Percentiles rank a stretch among this genome's conserved stretches.
These are phyloP conservation scores for Sebastes glaucus DNA, from an alignment of 2,797 vertebrate species.

Conservation along the genomic window DNA sequence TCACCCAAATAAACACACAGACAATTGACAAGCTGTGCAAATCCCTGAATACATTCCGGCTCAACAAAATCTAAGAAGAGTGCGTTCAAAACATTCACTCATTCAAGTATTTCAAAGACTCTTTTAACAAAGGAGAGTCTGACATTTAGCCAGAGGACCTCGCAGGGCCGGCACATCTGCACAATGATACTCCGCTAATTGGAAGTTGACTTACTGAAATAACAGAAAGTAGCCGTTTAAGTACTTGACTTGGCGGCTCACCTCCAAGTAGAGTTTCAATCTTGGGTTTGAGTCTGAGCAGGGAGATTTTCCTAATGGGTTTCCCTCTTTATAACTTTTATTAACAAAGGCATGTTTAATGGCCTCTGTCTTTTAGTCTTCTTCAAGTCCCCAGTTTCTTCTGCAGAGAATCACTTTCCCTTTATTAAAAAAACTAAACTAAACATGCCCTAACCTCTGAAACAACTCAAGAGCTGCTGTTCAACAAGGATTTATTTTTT, in stretches of 20 bases:
- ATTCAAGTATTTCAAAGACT: not conserved
- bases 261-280: not conserved
- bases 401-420: not conserved
- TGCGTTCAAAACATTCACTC: not conserved
- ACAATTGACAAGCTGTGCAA: not conserved
- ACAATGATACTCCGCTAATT: constrained; percentile 15
- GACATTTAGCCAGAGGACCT: constrained; percentile 24
- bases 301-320: not conserved
- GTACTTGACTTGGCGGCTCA: not conserved
- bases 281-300: not conserved
- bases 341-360: constrained; percentile 26
- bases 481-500: constrained; percentile 2
- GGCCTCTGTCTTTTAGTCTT: constrained; percentile 25
- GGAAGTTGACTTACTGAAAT: constrained; percentile 10
- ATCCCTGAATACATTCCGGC: not conserved
- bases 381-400: constrained; percentile 16
- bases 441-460: constrained; percentile 12
- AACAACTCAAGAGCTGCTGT: constrained; percentile 16
- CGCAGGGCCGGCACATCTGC: not conserved
- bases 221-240: not conserved
- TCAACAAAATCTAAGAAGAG: not conserved
- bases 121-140: not conserved
- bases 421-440: not conserved
- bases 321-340: constrained; percentile 10
- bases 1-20: constrained; percentile 2